phyloP scores from a whole-genome alignment of 2,888 invertebrate genomes.

The Germaria angustata region DNA sequence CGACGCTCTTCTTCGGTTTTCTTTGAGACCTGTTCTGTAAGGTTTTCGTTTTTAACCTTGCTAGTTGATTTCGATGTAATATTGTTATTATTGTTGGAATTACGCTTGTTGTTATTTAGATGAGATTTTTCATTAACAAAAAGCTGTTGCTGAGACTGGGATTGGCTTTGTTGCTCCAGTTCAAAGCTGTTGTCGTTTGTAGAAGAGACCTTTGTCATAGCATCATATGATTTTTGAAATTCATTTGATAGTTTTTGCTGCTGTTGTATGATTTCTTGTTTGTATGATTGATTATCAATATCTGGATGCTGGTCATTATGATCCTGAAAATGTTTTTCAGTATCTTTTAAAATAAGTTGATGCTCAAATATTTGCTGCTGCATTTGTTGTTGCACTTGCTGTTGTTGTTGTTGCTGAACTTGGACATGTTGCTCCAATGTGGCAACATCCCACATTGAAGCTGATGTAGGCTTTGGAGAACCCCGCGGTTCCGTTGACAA shows the following conservation, averaged over 20 bases:
- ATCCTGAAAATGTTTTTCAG: conserved; percentile 28
- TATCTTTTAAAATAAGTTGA: conserved; percentile 18
- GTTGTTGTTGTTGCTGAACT: conserved; percentile 69
- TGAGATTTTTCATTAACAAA: conserved; percentile 33
- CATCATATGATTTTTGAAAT: conserved; percentile 20
- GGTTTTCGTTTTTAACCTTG: conserved; percentile 59
- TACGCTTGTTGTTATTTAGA: conserved; percentile 18
- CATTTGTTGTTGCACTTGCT: conserved; percentile 21
- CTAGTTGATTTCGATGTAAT: conserved; percentile 32
- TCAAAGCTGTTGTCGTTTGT: conserved; percentile 14
- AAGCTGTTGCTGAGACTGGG: conserved; percentile 28
- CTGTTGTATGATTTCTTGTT: conserved; percentile 23
- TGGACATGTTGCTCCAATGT: conserved; percentile 70
- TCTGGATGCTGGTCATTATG: conserved; percentile 42
- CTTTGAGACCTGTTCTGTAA: conserved; percentile 34
- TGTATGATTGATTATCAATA: neutral
- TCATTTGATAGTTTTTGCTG: conserved; percentile 29
- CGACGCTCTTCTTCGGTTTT: conserved; percentile 75
- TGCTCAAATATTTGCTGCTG: conserved; percentile 39
- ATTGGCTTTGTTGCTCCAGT: conserved; percentile 21
- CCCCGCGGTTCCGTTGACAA: conserved; percentile 34
- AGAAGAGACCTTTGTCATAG: neutral
- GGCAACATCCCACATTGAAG: conserved; percentile 72
- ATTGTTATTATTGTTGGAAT: conserved; percentile 43
- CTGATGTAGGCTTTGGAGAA: conserved; percentile 62